Percentiles rank a stretch among this genome's conserved stretches.
These are phyloP conservation scores for Epistrophe eligans DNA, from an alignment of 2,888 invertebrate species.

Conservation along the genomic window DNA sequence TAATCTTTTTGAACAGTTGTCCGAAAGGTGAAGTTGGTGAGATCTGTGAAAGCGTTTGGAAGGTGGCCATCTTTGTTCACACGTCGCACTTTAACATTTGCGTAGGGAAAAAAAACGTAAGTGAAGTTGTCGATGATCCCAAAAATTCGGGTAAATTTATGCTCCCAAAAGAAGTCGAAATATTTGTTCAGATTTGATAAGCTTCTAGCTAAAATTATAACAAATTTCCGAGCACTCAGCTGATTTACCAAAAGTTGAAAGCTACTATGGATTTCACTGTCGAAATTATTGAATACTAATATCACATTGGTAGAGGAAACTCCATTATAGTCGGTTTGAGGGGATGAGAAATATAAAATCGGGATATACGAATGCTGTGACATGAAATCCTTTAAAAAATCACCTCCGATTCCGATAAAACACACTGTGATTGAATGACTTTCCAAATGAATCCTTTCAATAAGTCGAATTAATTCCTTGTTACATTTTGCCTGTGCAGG, in stretches of 20 bases:
- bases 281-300: background rate
- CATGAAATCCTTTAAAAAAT: background rate
- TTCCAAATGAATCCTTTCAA: slow-evolving; percentile 10
- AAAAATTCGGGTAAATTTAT: slow-evolving; percentile 39
- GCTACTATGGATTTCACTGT: background rate
- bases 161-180: slow-evolving; percentile 14
- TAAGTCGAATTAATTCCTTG: background rate
- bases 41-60: slow-evolving; percentile 4
- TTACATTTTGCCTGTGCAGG: background rate
- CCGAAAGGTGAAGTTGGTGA: slow-evolving; percentile 25
- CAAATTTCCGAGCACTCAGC: slow-evolving; percentile 35
- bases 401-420: background rate
- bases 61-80: background rate
- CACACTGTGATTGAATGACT: background rate
- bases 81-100: background rate
- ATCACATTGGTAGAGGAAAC: background rate
- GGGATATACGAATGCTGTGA: background rate
- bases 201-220: background rate
- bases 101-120: slow-evolving; percentile 11
- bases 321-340: background rate
- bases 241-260: background rate
- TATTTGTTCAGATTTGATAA: background rate
- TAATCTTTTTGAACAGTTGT: slow-evolving; percentile 30
- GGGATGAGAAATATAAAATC: background rate
- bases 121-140: background rate